Conservation (phyloP, 2,797 vertebrate genomes). For the Catharus ustulatus region DNA sequence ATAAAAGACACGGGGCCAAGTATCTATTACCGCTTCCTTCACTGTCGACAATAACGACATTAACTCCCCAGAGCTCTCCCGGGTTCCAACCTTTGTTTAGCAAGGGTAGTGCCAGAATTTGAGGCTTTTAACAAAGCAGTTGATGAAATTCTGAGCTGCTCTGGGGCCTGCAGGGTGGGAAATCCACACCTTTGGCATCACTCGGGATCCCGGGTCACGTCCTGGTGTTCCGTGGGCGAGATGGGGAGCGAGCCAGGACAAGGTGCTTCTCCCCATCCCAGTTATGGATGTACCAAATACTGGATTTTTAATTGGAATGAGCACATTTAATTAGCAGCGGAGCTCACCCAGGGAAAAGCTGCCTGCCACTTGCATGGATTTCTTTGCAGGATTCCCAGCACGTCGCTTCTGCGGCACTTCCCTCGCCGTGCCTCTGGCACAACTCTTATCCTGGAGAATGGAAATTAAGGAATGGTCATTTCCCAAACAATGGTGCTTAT, state of each 20-base stretch:
- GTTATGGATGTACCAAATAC: accelerated
- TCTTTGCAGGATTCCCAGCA: neutral
- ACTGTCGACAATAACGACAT: accelerated
- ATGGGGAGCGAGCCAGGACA: neutral
- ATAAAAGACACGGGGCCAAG: neutral
- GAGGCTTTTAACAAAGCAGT: neutral
- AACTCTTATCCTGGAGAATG: neutral
- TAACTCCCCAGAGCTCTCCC: neutral
- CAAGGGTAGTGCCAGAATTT: neutral
- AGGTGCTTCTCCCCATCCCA: neutral
- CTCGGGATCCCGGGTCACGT: accelerated
- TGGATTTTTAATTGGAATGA: neutral
- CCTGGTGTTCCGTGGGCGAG: accelerated
- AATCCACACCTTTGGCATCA: neutral
- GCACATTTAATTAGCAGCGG: neutral
- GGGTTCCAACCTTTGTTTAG: neutral
- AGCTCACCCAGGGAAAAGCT: neutral
- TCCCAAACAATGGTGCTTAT: neutral
- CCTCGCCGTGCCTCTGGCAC: neutral
- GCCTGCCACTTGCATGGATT: neutral
- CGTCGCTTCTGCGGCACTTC: neutral
- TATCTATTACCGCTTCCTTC: neutral
- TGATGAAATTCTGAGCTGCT: neutral
- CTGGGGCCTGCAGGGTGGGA: neutral
- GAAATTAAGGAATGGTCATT: neutral